Percentiles rank a stretch among this genome's conserved stretches.
Conservation (phyloP, 2,888 invertebrate species). For the Eupithecia vulgata region DNA sequence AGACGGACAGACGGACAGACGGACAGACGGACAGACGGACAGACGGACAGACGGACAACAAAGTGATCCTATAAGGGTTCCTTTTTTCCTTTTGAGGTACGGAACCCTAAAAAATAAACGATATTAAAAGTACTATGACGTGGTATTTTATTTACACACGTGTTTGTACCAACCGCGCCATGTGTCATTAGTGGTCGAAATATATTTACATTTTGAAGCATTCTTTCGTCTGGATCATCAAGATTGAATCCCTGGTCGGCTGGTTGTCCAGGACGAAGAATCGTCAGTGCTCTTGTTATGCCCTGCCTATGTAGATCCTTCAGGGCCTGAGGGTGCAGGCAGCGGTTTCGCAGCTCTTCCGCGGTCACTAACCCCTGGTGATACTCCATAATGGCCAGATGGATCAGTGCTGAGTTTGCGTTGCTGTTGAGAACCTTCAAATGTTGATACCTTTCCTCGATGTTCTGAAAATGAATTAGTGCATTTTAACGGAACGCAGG, state of each 20-base stretch:
- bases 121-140: too few species aligned
- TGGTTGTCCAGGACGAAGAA: conserved; percentile 21
- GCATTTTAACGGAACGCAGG: neutral
- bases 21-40: too few species aligned
- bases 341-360: conserved; percentile 21
- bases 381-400: conserved; percentile 30
- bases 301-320: conserved; percentile 23
- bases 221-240: conserved; percentile 21
- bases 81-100: too few species aligned
- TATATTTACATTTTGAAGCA: conserved; percentile 24
- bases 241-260: conserved; percentile 11
- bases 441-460: conserved; percentile 3
- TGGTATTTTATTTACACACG: too few species aligned
- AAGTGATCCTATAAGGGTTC: too few species aligned
- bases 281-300: conserved; percentile 15
- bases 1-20: too few species aligned
- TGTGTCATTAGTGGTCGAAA: too few species aligned
- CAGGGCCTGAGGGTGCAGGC: conserved; percentile 38
- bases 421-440: conserved; percentile 25
- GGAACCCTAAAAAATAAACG: too few species aligned
- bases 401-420: conserved; percentile 26
- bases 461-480: conserved; percentile 14
- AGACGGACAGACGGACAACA: too few species aligned
- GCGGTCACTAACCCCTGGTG: conserved; percentile 26
- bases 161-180: neutral